Conservation (phyloP, 2,888 invertebrate species). For the Auanema freiburgensis region DNA sequence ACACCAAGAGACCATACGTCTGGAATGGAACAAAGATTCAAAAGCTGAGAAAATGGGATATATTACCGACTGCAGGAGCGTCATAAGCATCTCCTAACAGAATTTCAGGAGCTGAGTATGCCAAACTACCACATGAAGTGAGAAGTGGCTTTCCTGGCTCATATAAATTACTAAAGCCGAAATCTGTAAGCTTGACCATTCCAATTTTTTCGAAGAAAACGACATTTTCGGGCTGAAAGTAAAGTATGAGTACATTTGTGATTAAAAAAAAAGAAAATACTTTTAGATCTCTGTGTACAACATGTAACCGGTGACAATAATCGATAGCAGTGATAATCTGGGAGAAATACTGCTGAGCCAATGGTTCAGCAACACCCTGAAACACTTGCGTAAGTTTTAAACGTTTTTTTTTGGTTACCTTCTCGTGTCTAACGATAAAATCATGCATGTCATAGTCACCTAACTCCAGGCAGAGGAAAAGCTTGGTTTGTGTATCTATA, state of each 20-base stretch:
- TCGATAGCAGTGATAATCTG: slow-evolving; percentile 96
- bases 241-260: slow-evolving; percentile 7
- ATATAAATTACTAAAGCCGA: slow-evolving; percentile 89
- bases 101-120: slow-evolving; percentile 98
- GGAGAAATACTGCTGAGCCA: slow-evolving; percentile 81
- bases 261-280: slow-evolving; percentile 26
- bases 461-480: slow-evolving; percentile 81
- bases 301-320: slow-evolving; percentile 89
- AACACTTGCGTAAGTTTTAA: neutral
- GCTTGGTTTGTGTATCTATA: slow-evolving; percentile 96
- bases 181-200: slow-evolving; percentile 96
- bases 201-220: slow-evolving; percentile 97
- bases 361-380: slow-evolving; percentile 73
- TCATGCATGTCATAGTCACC: slow-evolving; percentile 98
- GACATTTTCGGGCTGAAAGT: slow-evolving; percentile 85
- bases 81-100: slow-evolving; percentile 96
- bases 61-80: slow-evolving; percentile 94
- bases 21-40: slow-evolving; percentile 22
- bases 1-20: slow-evolving; percentile 99
- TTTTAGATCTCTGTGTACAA: slow-evolving; percentile 88
- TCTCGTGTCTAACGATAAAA: slow-evolving; percentile 92
- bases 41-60: no score
- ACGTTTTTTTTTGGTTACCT: no score
- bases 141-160: slow-evolving; percentile 91
- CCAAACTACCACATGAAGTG: slow-evolving; percentile 96